Base-by-base conservation (phyloP, 1,140 invertebrate genomes). In the Contarinia nasturtii region DNA sequence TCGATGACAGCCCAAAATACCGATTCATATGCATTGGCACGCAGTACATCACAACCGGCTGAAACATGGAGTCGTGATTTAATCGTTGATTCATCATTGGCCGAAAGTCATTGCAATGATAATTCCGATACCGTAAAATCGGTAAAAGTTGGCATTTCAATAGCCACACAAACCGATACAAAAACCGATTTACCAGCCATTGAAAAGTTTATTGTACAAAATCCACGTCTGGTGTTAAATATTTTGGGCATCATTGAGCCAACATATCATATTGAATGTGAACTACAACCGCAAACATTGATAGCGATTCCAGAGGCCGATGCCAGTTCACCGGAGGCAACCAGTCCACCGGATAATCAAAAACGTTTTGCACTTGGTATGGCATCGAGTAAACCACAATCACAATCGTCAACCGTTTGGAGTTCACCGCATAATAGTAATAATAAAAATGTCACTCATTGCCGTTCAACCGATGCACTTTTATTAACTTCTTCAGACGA, bases 31-130 rank as follows among this genome's bases (percentile, higher is more conserved):
- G n/a, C 33, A 44, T 17, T 84, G 18, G 77, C 75, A 7, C 68
- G 82, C 34, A 79, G 79, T 53, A 82, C 78, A 38, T 86, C 82
- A 1, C 82, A 86, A 69, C 82, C 82, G 1, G 80, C 82, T 1
- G 82, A 86, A 53, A 81, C 84, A 15, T 80, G 61, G 61, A 53
- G 58, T 12, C 51, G 61, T 7, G 61, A 61, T 0, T 49, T 52
- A 7, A 48, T 48, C 0, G 52, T 22, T 10, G 42, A 43, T 8
- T 27, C 27, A 27, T 27, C 27, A 27, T 10, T 27, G 27, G 27
- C 27, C 10, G 27, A 27, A 27, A 27, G 27, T 10, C 27, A 27
- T 27, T 27, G 10, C 27, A 43, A 20, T 43, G 17, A 43, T n/a
- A n/a, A 18, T 15, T 43, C 41, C 3, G 12, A 18, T 43, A 14